Base-by-base conservation (phyloP, 2,113 vertebrate species). In the Ophiodon elongatus region DNA sequence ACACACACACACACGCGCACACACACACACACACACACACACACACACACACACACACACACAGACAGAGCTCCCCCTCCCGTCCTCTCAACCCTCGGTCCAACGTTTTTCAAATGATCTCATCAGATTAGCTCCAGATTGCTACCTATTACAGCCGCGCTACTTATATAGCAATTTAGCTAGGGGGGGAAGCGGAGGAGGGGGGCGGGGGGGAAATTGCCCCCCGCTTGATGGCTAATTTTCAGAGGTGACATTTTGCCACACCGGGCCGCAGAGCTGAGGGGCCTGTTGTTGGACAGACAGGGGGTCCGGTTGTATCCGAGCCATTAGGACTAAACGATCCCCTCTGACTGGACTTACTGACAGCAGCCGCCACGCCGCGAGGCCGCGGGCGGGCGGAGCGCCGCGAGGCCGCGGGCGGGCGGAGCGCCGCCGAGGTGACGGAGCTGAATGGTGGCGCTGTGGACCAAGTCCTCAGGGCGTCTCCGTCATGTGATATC, bases 111-210 rank as follows among this genome's bases (percentile, higher is more conserved):
- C 94, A 94, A 97, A 95, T 94, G 94, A 97, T 95, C 96, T 97
- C 95, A 96, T 97, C 95, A 84, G 95, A 95, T 97, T 96, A 96
- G 94, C 91, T 87, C 85, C 94, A 95, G 95, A 97, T 96, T 96
- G 92, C 94, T 95, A 94, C 95, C 96, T 96, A 95, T 96, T 95
- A 93, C 91, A 80, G 93, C 85, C 84, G 88, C 88, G 70, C 96
- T 96, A 94, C 94, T 97, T 95, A 94, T 93, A 96, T 96, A 94
- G 94, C 93, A 90, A 94, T 97, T 96, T 94, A 95, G 94, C 92
- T 88, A 43, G 39, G 39, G 39, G 8, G 37, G 8, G 82, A 7
- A 37, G 35, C 37, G 37, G 37, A n/a, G n/a, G n/a, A n/a, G 35
- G 35, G 41, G 11, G 9, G 11, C 9, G 13, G 87, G 89, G 88